Evolutionary conservation across 2,113 vertebrate genomes (phyloP), one percentile per base, ranked within the genome.

Genomic region (Mugil cephalus): DNA sequence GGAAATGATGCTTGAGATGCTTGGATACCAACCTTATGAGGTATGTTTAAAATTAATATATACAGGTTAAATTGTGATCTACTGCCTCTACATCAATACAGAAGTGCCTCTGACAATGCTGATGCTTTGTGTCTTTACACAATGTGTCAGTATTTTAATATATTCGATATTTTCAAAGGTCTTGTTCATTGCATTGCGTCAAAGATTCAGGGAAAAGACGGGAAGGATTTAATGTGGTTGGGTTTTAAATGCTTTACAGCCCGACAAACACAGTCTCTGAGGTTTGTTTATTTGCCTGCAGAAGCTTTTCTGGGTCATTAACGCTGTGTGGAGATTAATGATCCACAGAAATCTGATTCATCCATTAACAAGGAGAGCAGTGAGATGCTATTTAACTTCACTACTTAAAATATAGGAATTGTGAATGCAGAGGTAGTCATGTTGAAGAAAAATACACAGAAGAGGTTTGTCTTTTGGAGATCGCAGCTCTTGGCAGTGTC

Each of bases 1-100:
- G 51, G 19, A 55, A 86, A 93, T 69, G 48, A 96, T 97, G 95
- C 91, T 97, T 93, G 95, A 96, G 93, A 97, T 98, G 95, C 95
- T 97, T 86, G 95, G 96, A 86, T 97, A 95, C 91, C 95, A 94
- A 70, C 94, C 94, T 86, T 95, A 94, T 88, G 95, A 98, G 96
- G 96, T 98, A 94, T 92, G 91, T 84, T 68, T 58, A 3, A 71
- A 61, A 77, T 51, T 1, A 4, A 51, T 34, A 11, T 63, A 1
- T 9, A 36, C 8, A 21, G 36, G 38, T 10, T 45, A 9, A 45
- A 39, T 64, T 58, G 6, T 48, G 11, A 21, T 69, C 11, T 36
- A 59, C 3, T 38, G 0, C 47, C 30, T 60, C 7, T 11, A 34
- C 7, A 15, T 3, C 10, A 13, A 7, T 4, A 1, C 8, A 7